Percentiles rank a stretch among this genome's conserved stretches.
Conservation (phyloP, 1,140 invertebrate genomes). For the Temnothorax curvispinosus region DNA sequence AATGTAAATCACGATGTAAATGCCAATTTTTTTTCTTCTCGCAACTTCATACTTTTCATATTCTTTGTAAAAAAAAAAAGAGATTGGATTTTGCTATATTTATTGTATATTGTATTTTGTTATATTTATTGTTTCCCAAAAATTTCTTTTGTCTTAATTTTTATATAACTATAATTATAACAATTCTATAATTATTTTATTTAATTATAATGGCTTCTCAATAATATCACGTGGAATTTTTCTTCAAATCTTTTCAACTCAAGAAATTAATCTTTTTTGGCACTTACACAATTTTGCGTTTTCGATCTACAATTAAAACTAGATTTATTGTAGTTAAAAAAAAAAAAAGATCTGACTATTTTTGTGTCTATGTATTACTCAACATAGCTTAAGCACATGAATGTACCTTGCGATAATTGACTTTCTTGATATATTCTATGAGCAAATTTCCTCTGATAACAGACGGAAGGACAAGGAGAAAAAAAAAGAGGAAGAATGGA, state of each 20-base stretch:
- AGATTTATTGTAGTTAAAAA: not conserved
- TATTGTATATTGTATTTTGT: not conserved
- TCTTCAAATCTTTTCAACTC: not conserved
- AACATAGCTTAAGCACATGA: conserved; percentile 31
- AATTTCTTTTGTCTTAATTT: not conserved
- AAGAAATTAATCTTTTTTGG: not conserved
- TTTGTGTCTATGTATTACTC: conserved; percentile 46
- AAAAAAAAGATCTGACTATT: not conserved
- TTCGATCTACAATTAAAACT: conserved; percentile 1
- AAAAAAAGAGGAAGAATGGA: not conserved
- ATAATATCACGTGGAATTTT: not conserved
- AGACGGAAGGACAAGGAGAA: not conserved
- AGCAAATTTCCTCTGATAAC: conserved; percentile 12
- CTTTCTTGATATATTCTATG: conserved; percentile 43
- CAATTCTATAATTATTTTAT: not conserved
- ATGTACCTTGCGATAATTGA: conserved; percentile 27
- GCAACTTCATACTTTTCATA: not conserved
- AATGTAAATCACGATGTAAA: conserved; percentile 24
- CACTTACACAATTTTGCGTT: conserved; percentile 35
- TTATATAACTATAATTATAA: not conserved
- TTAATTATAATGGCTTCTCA: not conserved
- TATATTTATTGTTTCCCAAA: not conserved
- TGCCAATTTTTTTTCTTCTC: not conserved
- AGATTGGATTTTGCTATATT: not conserved
- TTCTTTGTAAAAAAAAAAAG: not conserved